These are phyloP conservation scores for Tamias sibiricus DNA, from an alignment of 2,113 vertebrate genomes.

Conservation along the genomic window DNA sequence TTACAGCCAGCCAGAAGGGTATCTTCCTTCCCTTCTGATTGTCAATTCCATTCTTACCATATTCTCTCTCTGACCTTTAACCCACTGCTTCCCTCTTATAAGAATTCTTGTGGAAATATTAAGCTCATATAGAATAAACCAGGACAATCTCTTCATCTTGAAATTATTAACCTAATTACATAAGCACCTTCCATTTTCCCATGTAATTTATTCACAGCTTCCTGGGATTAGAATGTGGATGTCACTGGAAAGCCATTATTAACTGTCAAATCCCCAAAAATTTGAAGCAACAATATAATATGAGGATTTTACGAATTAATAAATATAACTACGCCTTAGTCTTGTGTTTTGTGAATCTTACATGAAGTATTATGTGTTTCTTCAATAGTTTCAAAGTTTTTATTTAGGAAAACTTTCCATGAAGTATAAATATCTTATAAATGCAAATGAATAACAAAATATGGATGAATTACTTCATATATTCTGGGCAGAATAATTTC, in stretches of 20 bases:
- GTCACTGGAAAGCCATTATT: background rate
- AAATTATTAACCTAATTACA: background rate
- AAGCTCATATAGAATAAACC: background rate
- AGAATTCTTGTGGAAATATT: background rate
- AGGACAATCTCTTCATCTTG: background rate
- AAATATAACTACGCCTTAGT: background rate
- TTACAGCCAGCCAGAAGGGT: background rate
- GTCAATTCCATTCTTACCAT: background rate
- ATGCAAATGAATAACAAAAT: background rate
- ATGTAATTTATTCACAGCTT: background rate
- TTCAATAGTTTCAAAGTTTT: background rate
- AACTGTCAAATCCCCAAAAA: background rate
- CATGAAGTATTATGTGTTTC: background rate
- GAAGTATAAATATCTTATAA: background rate
- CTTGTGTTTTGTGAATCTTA: background rate
- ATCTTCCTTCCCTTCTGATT: background rate
- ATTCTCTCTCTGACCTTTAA: background rate
- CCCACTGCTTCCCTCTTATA: background rate
- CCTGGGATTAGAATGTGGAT: background rate
- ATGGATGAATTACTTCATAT: background rate
- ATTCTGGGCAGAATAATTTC: background rate
- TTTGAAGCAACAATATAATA: slow-evolving; percentile 3
- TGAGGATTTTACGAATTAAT: background rate
- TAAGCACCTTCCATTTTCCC: background rate
- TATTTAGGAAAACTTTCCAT: background rate